Evolutionary conservation across 2,888 invertebrate genomes (phyloP), one percentile per base, ranked within the genome.

Genomic region (Synergus gifuensis): DNA sequence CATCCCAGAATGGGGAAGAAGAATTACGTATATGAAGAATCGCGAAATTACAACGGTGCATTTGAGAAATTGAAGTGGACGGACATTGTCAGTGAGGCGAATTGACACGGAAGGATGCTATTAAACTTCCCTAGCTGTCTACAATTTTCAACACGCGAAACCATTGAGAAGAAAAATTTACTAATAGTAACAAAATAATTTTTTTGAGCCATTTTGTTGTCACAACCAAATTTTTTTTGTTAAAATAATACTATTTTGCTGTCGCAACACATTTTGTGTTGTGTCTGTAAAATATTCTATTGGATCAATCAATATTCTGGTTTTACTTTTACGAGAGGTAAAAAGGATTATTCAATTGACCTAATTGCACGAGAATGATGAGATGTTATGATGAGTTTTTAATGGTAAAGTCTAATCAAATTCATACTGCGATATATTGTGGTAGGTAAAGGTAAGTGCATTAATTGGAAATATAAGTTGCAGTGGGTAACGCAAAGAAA

Each of bases 51-150:
- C 40, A 73, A 36, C 54, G 28, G n/a, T 36, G 40, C 54, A 73
- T 73, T 36, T 54, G 73, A 36, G 54, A 73, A 73, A 73, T 73
- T 73, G 54, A 16, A 73, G 49, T 49, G 73, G 73, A 73, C 54
- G 73, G 73, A 54, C 73, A 73, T 58, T 73, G 73, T 58, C 54
- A 73, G 73, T 54, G 73, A 73, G 54, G 36, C 54, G 73, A 73
- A 73, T 73, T 73, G 73, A 73, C 54, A 73, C 54, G 54, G 73
- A 58, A 40, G 73, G 49, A 36, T 11, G 73, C 40, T 73, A 58
- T 73, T 73, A 73, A 73, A 54, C 54, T 54, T 73, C 73, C 5
- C 73, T 54, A 58, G 36, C 36, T 54, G 73, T 11, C 12, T 73
- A 36, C 40, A 73, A 54, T 73, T 54, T n/a, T 18, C n/a, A n/a